Conservation (phyloP, 2,888 invertebrate genomes). For the Sarcophaga subvicina region DNA sequence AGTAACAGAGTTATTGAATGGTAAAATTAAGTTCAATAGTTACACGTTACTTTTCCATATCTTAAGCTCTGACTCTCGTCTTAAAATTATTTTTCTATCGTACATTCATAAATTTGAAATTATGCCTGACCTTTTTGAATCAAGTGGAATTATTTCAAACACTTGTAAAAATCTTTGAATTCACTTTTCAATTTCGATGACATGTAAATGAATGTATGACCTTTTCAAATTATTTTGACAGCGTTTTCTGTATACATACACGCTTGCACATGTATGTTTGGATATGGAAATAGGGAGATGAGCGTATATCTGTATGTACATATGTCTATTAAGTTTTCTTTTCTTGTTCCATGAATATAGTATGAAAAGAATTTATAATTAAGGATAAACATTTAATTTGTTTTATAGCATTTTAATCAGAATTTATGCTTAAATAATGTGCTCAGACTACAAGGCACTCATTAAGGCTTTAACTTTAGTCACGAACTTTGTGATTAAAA, state of each 20-base stretch:
- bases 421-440: constrained; percentile 3
- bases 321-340: background rate
- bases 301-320: background rate
- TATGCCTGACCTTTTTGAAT: constrained; percentile 57
- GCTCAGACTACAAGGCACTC: background rate
- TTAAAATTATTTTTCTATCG: too few relatives aligned
- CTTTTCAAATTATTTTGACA: constrained; percentile 48
- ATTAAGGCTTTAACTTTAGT: background rate
- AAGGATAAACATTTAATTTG: constrained; percentile 13
- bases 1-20: too few relatives aligned
- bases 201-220: constrained; percentile 59
- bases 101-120: constrained; percentile 22
- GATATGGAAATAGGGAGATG: background rate
- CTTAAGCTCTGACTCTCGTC: too few relatives aligned
- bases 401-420: constrained; percentile 22
- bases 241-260: background rate
- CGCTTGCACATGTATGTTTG: background rate
- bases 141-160: constrained; percentile 53
- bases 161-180: constrained; percentile 51
- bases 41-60: too few relatives aligned
- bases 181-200: constrained; percentile 48
- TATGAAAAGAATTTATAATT: constrained; percentile 10
- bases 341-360: background rate
- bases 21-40: too few relatives aligned
- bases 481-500: background rate